Conservation (phyloP, 2,113 vertebrate genomes). For the Alligator sinensis region DNA sequence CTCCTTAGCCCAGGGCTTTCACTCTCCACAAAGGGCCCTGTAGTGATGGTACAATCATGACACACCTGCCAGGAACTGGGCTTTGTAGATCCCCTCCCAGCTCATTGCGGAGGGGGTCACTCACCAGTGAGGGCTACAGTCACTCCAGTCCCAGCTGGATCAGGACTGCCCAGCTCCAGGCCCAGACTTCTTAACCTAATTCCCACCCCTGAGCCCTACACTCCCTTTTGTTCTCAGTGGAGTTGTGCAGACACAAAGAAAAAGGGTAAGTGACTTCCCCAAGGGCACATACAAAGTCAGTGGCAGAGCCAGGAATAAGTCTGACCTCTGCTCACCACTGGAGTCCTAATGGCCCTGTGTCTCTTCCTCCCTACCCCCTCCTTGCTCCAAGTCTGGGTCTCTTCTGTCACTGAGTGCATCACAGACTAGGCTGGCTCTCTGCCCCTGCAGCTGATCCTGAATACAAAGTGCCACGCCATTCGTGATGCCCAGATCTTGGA, state of each 20-base stretch:
- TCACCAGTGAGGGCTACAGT: background rate
- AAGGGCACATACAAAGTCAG: too few relatives aligned
- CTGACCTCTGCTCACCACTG: background rate
- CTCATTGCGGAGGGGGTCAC: too few relatives aligned
- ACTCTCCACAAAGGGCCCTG: background rate
- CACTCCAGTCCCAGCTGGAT: background rate
- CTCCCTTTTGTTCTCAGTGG: background rate
- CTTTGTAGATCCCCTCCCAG: too few relatives aligned
- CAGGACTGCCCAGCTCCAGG: background rate
- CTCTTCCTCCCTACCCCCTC: background rate
- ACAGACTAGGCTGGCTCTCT: background rate
- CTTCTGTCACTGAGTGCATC: background rate
- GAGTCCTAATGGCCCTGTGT: background rate
- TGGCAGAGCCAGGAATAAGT: background rate
- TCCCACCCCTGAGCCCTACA: background rate
- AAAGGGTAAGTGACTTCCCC: background rate
- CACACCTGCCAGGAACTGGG: background rate
- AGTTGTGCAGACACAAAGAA: background rate
- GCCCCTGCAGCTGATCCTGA: conserved; percentile 82
- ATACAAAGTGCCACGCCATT: conserved; percentile 89
- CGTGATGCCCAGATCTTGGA: conserved; percentile 88
- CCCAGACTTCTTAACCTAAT: too few relatives aligned
- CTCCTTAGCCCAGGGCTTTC: background rate
- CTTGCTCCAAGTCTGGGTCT: accelerated
- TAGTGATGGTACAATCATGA: background rate